Percentiles rank a stretch among this genome's conserved stretches.
These are phyloP conservation scores for Nematolebias whitei DNA, from an alignment of 2,113 vertebrate species.

Conservation along the genomic window DNA sequence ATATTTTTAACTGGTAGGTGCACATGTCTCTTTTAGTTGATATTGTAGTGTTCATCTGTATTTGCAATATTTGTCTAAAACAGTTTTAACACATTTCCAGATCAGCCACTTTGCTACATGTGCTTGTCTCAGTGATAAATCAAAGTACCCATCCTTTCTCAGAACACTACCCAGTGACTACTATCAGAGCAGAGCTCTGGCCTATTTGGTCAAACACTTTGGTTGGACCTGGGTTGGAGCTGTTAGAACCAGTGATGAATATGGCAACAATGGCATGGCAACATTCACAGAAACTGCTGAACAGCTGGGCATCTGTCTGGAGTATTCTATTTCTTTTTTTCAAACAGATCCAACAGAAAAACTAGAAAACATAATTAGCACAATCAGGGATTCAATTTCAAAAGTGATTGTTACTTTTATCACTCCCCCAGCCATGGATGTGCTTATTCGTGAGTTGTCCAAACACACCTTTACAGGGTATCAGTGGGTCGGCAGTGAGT, in stretches of 20 bases:
- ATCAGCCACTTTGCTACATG: neutral
- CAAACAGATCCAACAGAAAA: neutral
- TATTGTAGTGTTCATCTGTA: neutral
- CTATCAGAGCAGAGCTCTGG: conserved; percentile 2
- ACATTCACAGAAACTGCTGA: neutral
- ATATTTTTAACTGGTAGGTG: too few species aligned
- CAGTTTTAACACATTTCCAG: neutral
- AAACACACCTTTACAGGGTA: neutral
- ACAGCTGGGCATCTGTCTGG: neutral
- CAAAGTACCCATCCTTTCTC: neutral
- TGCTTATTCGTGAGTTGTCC: neutral
- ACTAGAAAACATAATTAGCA: neutral
- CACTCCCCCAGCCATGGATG: neutral
- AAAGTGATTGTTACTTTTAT: neutral
- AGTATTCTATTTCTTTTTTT: neutral
- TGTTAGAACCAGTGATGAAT: neutral
- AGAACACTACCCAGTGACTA: conserved; percentile 3
- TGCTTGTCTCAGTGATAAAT: neutral
- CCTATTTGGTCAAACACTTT: neutral
- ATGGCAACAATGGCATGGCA: neutral
- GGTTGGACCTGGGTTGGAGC: conserved; percentile 1
- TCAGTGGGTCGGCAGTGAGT: neutral
- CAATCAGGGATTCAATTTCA: neutral
- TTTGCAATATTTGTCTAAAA: neutral
- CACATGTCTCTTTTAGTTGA: too few species aligned